Conservation (phyloP, 2,888 invertebrate species). For the Ypsolopha sequella region DNA sequence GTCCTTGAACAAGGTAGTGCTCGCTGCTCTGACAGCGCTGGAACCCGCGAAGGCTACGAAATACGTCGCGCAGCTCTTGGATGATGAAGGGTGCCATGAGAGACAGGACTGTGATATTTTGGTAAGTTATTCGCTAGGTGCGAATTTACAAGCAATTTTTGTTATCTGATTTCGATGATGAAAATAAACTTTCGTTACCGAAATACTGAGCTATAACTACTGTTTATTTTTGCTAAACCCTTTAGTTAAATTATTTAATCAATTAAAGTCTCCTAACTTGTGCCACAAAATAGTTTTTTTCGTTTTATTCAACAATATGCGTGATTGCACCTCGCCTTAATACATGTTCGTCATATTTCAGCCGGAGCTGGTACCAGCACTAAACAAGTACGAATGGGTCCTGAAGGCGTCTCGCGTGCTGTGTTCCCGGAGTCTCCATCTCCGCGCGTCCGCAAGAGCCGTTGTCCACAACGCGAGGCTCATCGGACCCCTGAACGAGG, state of each 20-base stretch:
- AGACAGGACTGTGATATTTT: conserved; percentile 68
- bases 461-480: conserved; percentile 91
- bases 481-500: conserved; percentile 82
- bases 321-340: too few relatives aligned
- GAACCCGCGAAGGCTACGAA: conserved; percentile 70
- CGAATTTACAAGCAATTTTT: too few relatives aligned
- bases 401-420: conserved; percentile 77
- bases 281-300: too few relatives aligned
- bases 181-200: too few relatives aligned
- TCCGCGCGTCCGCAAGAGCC: conserved; percentile 76
- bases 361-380: conserved; percentile 64
- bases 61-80: conserved; percentile 70
- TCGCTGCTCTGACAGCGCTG: conserved; percentile 75
- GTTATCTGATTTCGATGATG: too few relatives aligned
- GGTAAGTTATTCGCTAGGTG: too few relatives aligned
- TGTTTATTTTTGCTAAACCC: too few relatives aligned
- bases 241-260: too few relatives aligned
- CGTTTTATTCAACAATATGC: too few relatives aligned
- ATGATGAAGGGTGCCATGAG: conserved; percentile 65
- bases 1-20: conserved; percentile 76
- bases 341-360: conserved; percentile 13
- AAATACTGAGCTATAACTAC: too few relatives aligned
- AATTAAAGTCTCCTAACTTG: too few relatives aligned
- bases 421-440: conserved; percentile 77
- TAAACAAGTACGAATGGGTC: conserved; percentile 74